phyloP scores from a whole-genome alignment of 2,888 invertebrate genomes.

The Polyommatus icarus region DNA sequence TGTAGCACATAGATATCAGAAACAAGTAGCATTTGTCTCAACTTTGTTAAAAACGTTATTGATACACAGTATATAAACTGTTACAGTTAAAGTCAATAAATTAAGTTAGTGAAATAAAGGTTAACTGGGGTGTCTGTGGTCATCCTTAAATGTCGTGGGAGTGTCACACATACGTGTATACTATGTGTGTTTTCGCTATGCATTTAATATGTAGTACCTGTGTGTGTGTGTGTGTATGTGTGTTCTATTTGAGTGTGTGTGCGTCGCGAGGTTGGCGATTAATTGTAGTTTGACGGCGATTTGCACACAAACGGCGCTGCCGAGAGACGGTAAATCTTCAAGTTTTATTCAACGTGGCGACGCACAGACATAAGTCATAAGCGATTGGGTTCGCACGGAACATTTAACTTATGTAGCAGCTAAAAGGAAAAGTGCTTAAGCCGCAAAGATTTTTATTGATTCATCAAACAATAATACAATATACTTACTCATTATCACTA shows the following conservation, averaged over 20 bases:
- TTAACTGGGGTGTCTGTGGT: neutral
- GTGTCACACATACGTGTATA: neutral
- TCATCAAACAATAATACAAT: no score
- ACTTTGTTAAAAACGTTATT: no score
- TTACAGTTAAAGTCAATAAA: neutral
- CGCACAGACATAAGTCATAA: neutral
- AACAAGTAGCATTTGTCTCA: no score
- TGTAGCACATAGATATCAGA: no score
- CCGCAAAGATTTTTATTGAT: neutral
- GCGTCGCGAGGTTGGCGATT: constrained; percentile 13
- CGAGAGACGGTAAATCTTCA: constrained; percentile 15
- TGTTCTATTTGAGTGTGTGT: neutral
- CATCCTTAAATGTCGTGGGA: neutral
- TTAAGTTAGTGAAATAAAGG: neutral
- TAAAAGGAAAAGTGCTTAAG: no score
- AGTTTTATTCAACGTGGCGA: constrained; percentile 19
- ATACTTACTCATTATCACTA: no score
- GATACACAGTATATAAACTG: no score
- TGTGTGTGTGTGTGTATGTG: neutral
- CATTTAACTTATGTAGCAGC: neutral
- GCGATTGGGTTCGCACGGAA: neutral
- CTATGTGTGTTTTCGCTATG: neutral
- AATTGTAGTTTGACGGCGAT: constrained; percentile 11
- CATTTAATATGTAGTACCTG: neutral
- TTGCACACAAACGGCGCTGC: constrained; percentile 28